Evolutionary conservation across 2,797 vertebrate species (phyloP).

Genomic region (Sparidentex hasta): DNA sequence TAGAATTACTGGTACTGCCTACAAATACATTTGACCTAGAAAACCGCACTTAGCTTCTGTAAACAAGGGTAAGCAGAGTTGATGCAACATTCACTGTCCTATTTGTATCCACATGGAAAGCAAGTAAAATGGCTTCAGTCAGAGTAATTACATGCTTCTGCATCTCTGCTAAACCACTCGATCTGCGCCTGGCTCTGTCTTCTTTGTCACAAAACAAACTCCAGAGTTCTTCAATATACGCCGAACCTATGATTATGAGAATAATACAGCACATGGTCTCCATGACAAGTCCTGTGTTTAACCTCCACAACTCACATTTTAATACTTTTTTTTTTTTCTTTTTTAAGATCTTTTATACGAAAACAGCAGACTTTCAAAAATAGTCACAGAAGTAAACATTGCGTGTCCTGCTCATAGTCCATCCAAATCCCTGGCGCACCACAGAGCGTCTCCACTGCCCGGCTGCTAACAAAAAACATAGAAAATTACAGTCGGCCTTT

Average conservation of each 20-base stretch:
- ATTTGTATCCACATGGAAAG: background rate
- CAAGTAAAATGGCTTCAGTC: background rate
- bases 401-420: background rate
- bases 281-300: too few relatives aligned
- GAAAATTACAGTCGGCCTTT: background rate
- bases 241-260: background rate
- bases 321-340: background rate
- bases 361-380: background rate
- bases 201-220: background rate
- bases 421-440: background rate
- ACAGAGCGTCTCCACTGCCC: background rate
- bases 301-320: background rate
- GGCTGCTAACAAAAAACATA: background rate
- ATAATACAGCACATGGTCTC: background rate
- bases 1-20: background rate
- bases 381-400: background rate
- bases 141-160: background rate
- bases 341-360: background rate
- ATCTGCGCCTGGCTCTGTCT: background rate
- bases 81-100: background rate
- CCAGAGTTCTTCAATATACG: background rate
- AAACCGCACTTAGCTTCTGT: background rate
- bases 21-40: background rate
- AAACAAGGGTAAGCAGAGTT: background rate
- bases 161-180: background rate